phyloP scores from a whole-genome alignment of 2,797 vertebrate genomes.

The Anableps anableps region DNA sequence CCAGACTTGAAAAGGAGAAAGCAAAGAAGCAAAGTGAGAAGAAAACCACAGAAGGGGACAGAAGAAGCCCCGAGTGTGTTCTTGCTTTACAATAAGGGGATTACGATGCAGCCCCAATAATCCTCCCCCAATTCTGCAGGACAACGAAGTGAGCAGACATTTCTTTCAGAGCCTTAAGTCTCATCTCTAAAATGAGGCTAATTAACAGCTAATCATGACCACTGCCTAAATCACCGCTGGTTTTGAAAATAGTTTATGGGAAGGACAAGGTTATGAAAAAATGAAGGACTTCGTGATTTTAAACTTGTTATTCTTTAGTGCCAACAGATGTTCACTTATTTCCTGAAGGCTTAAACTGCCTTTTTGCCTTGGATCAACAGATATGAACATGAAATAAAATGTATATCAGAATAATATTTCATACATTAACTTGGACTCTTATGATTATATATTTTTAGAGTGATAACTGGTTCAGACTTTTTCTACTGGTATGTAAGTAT shows the following conservation, averaged over 20 bases:
- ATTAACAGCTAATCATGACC: slow-evolving; percentile 80
- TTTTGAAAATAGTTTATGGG: slow-evolving; percentile 44
- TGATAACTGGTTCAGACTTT: neutral
- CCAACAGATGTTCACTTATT: neutral
- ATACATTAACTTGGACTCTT: neutral
- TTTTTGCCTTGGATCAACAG: neutral
- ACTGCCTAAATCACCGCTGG: slow-evolving; percentile 61
- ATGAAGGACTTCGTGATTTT: slow-evolving; percentile 1
- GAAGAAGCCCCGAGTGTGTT: slow-evolving; percentile 57
- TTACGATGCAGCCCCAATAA: slow-evolving; percentile 70
- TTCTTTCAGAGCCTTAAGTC: slow-evolving; percentile 66
- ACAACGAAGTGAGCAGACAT: slow-evolving; percentile 61
- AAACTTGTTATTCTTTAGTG: neutral
- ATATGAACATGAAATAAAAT: neutral
- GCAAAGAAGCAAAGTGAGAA: slow-evolving; percentile 42
- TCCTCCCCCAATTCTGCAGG: slow-evolving; percentile 70
- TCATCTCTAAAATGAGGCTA: slow-evolving; percentile 77
- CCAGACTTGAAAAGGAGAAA: slow-evolving; percentile 28
- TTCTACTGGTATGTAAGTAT: no score
- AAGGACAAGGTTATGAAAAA: slow-evolving; percentile 20
- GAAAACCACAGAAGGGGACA: slow-evolving; percentile 43
- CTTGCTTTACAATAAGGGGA: slow-evolving; percentile 79
- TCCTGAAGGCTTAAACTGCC: neutral
- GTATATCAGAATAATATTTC: neutral
- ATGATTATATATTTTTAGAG: neutral